Evolutionary conservation across 2,888 invertebrate genomes (phyloP), one percentile per base, ranked within the genome.

Genomic region (Cerceris ruficornis): DNA sequence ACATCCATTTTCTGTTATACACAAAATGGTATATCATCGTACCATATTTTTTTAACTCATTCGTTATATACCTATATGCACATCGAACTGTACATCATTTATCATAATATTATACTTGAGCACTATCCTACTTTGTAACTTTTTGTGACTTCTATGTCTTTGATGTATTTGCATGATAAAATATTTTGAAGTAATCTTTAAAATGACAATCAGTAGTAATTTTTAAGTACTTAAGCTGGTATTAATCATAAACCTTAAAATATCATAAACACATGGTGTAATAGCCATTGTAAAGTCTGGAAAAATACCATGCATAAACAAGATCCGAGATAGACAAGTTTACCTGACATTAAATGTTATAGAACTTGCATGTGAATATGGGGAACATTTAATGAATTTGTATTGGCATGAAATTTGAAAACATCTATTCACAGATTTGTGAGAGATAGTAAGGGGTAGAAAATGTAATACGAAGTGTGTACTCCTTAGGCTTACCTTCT

Each of bases 401-500:
- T 62, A 80, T 80, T 75, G 79, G 69, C 71, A 58, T 28, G 28
- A 28, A 28, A 28, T 82, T 80, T 67, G 74, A 78, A 68, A 15
- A 80, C 62, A 83, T 82, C 88, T 88, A 87, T 83, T 82, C 74
- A 77, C 74, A 79, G 82, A 76, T 67, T 86, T 81, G 62, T 77
- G 82, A 83, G 77, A 87, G 72, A 85, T 83, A 85, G 80, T 82
- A 88, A 81, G 85, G 85, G 87, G 80, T 85, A 85, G 83, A 87
- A 86, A 87, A 86, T 87, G 83, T 87, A 82, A 85, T 88, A 88
- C 85, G 85, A 89, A 88, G 83, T 88, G 86, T 81, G 88, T 88
- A 88, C 88, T 85, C 90, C 89, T 85, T 88, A 86, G 82, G 89
- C 91, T 91, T 91, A 91, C 91, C 91, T 91, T 91, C 91, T 90